Base-by-base conservation (phyloP, 2,888 invertebrate species). In the Meliscaeva auricollis region DNA sequence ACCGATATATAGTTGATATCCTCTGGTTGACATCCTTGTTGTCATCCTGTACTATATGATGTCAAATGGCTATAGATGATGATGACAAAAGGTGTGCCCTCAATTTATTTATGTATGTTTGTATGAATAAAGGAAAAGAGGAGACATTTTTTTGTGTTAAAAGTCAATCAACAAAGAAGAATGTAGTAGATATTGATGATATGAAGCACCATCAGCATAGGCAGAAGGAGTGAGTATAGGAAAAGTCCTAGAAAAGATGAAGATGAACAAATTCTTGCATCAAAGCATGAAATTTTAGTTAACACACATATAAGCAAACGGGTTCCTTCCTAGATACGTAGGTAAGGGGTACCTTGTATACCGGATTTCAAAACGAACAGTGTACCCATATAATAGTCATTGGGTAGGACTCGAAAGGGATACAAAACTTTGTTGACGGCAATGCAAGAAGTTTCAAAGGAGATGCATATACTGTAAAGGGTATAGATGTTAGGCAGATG, bases 81-180 rank as follows among this genome's bases (percentile, higher is more conserved):
- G 83, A 79, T 66, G 66, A 41, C 52, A 73, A 76, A 76, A 85
- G 80, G 80, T 81, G 81, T 85, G 76, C 32, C 85, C 56, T 81
- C 68, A 79, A 69, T 74, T 66, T 58, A 64, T 52, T 2, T 46
- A 41, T 68, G 38, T 13, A n/a, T n/a, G n/a, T n/a, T n/a, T n/a
- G 32, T 50, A 76, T 48, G 11, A 48, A 56, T 52, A 13, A 48
- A 52, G 54, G 44, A 26, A 69, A 60, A 44, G 76, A 68, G 54
- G 20, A 17, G 38, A 58, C 32, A 54, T 48, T 50, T 82, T 73
- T 70, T 76, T 72, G 66, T 60, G 54, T 74, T 78, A 76, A 85
- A 76, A 85, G 76, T 77, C 80, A 85, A 81, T 81, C 76, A 76
- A 80, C 22, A 69, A 26, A 66, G 66, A 69, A 73, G 68, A 78